Base-by-base conservation (phyloP, 2,113 vertebrate species). In the Phocoena phocoena region DNA sequence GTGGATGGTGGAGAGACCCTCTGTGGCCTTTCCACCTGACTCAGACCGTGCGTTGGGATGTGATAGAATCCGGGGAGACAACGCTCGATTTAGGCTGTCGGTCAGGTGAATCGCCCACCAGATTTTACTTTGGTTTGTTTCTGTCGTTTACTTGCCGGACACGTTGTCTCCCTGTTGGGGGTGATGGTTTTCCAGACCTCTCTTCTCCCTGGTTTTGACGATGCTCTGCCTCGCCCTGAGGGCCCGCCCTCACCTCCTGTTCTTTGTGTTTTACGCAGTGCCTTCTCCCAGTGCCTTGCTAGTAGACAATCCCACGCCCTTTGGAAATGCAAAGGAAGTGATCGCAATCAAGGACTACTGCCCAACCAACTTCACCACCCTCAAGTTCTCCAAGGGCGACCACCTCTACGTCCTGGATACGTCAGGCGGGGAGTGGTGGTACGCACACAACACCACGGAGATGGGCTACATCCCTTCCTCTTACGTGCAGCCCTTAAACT, bases 381-480 rank as follows among this genome's bases (percentile, higher is more conserved):
- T 99, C 25, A 99, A 99, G 98, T 99, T 99, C 98, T 99, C 99
- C 85, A 99, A 99, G 97, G 99, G 99, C 1, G 99, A 99, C 97
- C 99, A 98, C 63, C 99, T 99, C 5, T 99, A 99, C 1, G 99
- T 99, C 87, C 97, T 99, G 97, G 99, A 99, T 98, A 99, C 99
- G 0, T 99, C 99, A 0, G 99, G 99, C 17, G 99, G 99, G 0
- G 99, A 99, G 95, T 99, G 99, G 99, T 99, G 99, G 99, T 99
- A 99, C 0, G 99, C 99, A 1, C 99, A 99, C 98, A 99, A 99
- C 98, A 99, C 99, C 97, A 99, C 99, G 0, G 99, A 99, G 97
- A 99, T 99, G 99, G 99, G 99, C 23, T 99, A 99, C 97, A 99
- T 99, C 97, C 99, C 99, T 0, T 99, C 99, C 9, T 99, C 99